Evolutionary conservation across 2,888 invertebrate species (phyloP).

Genomic region (Melieria crassipennis): DNA sequence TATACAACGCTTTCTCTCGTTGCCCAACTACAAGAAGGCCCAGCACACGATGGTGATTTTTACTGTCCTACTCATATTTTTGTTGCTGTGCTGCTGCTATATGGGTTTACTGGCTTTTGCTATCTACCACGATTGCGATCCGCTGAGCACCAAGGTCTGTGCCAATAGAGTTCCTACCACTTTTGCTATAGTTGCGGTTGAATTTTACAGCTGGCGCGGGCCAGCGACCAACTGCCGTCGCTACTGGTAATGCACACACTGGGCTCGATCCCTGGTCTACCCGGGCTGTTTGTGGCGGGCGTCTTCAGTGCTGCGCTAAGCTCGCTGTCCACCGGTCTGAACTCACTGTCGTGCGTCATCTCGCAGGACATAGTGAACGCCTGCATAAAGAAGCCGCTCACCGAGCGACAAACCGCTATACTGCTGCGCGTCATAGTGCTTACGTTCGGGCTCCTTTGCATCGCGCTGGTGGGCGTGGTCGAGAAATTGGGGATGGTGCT

Average conservation of each 20-base stretch:
- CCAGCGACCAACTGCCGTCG: conserved; percentile 83
- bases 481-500: conserved; percentile 78
- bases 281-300: conserved; percentile 89
- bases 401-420: conserved; percentile 68
- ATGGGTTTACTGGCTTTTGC: conserved; percentile 80
- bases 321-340: conserved; percentile 82
- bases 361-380: conserved; percentile 82
- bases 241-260: conserved; percentile 88
- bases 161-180: no score
- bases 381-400: conserved; percentile 69
- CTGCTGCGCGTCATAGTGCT: conserved; percentile 77
- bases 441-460: conserved; percentile 73
- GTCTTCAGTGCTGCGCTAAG: conserved; percentile 91
- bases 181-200: conserved; percentile 2
- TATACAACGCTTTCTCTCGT: conserved; percentile 83
- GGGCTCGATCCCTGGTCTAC: conserved; percentile 79
- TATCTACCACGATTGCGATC: conserved; percentile 80
- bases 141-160: conserved; percentile 78
- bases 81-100: conserved; percentile 75
- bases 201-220: conserved; percentile 71
- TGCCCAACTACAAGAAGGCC: conserved; percentile 76
- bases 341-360: conserved; percentile 83
- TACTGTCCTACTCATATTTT: conserved; percentile 70
- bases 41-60: conserved; percentile 75
- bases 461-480: conserved; percentile 73